Percentiles rank a stretch among this genome's conserved stretches.
Conservation (phyloP, 2,113 vertebrate species). For the Lepisosteus osseus region DNA sequence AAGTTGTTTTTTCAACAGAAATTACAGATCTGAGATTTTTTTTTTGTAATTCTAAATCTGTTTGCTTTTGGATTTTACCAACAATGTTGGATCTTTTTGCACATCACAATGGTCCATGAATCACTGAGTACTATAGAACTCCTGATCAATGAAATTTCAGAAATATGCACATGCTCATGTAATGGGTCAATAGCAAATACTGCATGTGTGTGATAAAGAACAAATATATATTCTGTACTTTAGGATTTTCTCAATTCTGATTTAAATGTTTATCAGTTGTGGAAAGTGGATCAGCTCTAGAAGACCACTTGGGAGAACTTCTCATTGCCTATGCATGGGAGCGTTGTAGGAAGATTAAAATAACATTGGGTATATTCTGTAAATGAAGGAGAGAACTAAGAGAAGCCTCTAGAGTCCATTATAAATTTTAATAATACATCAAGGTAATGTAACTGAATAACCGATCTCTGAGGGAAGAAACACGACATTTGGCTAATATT, state of each 20-base stretch:
- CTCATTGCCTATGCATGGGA: constrained; percentile 96
- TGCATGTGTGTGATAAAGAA: constrained; percentile 20
- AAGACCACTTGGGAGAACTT: constrained; percentile 71
- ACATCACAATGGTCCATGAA: no score
- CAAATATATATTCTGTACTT: constrained; percentile 26
- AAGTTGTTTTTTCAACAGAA: no score
- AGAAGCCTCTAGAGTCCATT: constrained; percentile 97
- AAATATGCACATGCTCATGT: constrained; percentile 2
- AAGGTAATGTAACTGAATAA: constrained; percentile 99
- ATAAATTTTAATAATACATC: constrained; percentile 99
- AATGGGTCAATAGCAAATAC: not conserved
- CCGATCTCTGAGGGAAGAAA: constrained; percentile 95
- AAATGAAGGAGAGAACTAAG: constrained; percentile 97
- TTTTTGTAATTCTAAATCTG: no score
- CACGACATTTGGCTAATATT: constrained; percentile 97
- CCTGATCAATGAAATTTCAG: no score
- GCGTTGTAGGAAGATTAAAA: constrained; percentile 98
- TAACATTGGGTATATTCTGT: constrained; percentile 98
- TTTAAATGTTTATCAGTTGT: constrained; percentile 91
- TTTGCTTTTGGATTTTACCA: no score
- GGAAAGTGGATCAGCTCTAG: constrained; percentile 73
- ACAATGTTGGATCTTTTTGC: no score
- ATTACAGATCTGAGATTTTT: no score
- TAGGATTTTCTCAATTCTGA: constrained; percentile 63
- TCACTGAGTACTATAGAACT: no score